phyloP scores from a whole-genome alignment of 2,797 vertebrate genomes.

The Denticeps clupeoides region DNA sequence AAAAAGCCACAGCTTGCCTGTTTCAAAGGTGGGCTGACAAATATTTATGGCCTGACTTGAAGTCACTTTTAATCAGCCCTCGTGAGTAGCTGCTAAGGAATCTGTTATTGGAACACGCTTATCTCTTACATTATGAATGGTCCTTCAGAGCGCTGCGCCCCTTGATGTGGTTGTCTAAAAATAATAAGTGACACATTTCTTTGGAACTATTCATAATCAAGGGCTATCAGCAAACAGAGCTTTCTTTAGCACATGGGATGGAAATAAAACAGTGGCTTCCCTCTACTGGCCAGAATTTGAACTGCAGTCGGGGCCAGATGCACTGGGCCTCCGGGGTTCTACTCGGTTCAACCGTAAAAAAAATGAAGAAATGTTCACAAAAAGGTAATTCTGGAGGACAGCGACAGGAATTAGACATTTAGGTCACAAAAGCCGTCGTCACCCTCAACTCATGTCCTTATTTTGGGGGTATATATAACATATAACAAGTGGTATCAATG shows the following conservation, averaged over 20 bases:
- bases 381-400: too few relatives aligned
- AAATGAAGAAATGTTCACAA: too few relatives aligned
- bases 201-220: conserved; percentile 54
- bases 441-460: too few relatives aligned
- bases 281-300: conserved; percentile 58
- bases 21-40: conserved; percentile 67
- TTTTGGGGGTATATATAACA: too few relatives aligned
- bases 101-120: conserved; percentile 50
- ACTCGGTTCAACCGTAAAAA: too few relatives aligned
- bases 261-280: conserved; percentile 61
- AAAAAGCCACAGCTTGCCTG: conserved; percentile 49
- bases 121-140: conserved; percentile 61
- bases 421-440: too few relatives aligned
- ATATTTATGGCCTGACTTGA: conserved; percentile 61
- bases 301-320: conserved; percentile 42
- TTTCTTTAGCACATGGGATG: conserved; percentile 36
- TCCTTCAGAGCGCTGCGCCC: conserved; percentile 46
- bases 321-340: background rate
- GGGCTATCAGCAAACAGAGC: conserved; percentile 36
- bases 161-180: conserved; percentile 60
- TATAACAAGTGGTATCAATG: too few relatives aligned
- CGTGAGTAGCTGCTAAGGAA: conserved; percentile 52
- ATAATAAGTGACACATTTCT: conserved; percentile 66
- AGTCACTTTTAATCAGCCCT: conserved; percentile 60
- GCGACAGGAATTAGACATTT: too few relatives aligned